These are phyloP conservation scores for Clistopyga incitator DNA, from an alignment of 2,888 invertebrate genomes.

Conservation along the genomic window DNA sequence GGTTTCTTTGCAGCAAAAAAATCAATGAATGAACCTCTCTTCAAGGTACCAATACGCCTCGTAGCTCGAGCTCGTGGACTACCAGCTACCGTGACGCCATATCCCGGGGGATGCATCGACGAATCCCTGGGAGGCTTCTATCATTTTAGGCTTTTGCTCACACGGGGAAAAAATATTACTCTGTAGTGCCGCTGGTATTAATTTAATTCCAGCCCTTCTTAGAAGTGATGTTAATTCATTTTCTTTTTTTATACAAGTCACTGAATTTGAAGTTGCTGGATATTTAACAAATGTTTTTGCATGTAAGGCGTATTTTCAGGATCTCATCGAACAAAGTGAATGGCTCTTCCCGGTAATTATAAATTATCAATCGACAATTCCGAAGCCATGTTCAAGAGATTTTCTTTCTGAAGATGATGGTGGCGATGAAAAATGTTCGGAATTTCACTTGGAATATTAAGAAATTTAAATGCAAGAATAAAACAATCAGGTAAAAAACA, in stretches of 20 bases:
- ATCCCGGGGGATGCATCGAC: slow-evolving; percentile 33
- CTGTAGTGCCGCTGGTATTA: neutral
- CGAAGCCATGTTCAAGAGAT: no score
- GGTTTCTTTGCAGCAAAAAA: slow-evolving; percentile 71
- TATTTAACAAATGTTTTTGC: no score
- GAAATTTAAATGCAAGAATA: no score
- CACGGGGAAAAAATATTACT: neutral
- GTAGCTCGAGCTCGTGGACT: slow-evolving; percentile 21
- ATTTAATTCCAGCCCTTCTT: neutral
- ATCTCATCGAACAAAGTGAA: no score
- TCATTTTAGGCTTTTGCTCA: neutral
- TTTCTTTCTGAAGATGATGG: no score
- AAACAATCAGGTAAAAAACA: no score
- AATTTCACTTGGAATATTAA: no score
- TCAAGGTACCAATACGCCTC: slow-evolving; percentile 70
- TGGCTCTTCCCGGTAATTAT: no score
- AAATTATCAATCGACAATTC: no score
- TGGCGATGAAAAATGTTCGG: no score
- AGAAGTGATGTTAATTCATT: neutral
- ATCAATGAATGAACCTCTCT: slow-evolving; percentile 80
- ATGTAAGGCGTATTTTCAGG: no score
- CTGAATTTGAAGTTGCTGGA: no score
- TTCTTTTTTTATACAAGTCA: neutral
- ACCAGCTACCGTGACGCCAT: slow-evolving; percentile 26
- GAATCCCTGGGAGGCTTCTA: slow-evolving; percentile 19